These are phyloP conservation scores for Ramphastos sulfuratus DNA, from an alignment of 2,113 vertebrate species.

Conservation along the genomic window DNA sequence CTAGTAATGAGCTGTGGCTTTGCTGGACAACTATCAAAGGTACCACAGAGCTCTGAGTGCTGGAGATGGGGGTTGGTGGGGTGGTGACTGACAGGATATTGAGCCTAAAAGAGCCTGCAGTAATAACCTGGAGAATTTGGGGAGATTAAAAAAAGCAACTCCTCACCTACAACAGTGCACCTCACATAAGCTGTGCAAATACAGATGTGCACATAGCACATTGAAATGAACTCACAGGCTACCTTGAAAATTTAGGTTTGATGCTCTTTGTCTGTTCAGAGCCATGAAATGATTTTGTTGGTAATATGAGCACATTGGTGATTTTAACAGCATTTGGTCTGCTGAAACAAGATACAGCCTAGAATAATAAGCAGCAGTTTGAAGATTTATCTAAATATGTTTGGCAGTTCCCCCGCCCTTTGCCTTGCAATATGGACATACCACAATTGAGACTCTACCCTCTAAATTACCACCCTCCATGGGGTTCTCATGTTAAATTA, in stretches of 20 bases:
- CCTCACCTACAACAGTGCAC: neutral
- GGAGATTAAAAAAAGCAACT: neutral
- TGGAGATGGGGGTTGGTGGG: neutral
- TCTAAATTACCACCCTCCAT: conserved; percentile 23
- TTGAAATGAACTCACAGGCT: neutral
- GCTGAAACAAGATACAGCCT: neutral
- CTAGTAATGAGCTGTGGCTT: neutral
- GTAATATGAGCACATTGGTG: neutral
- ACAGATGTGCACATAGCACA: neutral
- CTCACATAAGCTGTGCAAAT: neutral
- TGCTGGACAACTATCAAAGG: neutral
- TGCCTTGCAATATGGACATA: neutral
- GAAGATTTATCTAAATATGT: conserved; percentile 36
- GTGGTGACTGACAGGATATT: neutral
- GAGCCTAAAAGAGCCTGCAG: neutral
- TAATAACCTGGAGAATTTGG: neutral
- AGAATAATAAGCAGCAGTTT: conserved; percentile 44
- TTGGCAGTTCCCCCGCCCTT: conserved; percentile 8
- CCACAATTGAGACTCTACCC: neutral
- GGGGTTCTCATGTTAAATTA: conserved; percentile 27
- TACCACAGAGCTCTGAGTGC: neutral
- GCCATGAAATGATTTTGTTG: conserved; percentile 20
- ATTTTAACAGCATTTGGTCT: conserved; percentile 43
- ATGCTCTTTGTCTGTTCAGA: neutral
- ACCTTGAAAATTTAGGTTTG: neutral